phyloP scores from a whole-genome alignment of 2,113 vertebrate species.

The Brachyhypopomus gauderio region DNA sequence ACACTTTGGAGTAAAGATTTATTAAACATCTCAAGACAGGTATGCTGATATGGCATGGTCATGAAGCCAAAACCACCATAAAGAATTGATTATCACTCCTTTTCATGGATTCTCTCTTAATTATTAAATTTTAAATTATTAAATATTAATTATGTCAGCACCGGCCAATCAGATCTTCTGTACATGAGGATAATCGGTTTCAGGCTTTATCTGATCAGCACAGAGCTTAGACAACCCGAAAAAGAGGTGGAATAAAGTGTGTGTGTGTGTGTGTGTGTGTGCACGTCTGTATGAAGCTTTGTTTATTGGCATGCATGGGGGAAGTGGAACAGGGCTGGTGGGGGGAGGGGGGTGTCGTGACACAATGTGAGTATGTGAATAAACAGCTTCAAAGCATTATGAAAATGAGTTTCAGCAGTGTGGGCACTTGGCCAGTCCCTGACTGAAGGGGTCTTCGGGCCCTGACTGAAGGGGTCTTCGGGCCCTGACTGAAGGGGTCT shows the following conservation, averaged over 20 bases:
- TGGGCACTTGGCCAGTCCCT: slow-evolving; percentile 26
- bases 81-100: too few relatives aligned
- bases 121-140: too few relatives aligned
- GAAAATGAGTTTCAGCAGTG: slow-evolving; percentile 49
- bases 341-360: slow-evolving; percentile 47
- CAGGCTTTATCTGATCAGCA: too few relatives aligned
- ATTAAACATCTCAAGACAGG: background rate
- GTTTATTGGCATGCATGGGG: slow-evolving; percentile 37
- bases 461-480: background rate
- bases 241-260: background rate
- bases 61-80: too few relatives aligned
- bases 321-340: slow-evolving; percentile 28
- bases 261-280: background rate
- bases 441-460: slow-evolving; percentile 5
- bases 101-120: too few relatives aligned
- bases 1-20: background rate
- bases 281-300: background rate
- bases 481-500: too few relatives aligned
- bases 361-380: slow-evolving; percentile 56
- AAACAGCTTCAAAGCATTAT: slow-evolving; percentile 59
- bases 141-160: too few relatives aligned
- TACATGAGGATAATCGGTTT: background rate
- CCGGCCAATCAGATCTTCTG: background rate
- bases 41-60: background rate
- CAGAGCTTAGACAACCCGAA: background rate